These are phyloP conservation scores for Perizoma flavofasciatum DNA, from an alignment of 2,888 invertebrate species.

Conservation along the genomic window DNA sequence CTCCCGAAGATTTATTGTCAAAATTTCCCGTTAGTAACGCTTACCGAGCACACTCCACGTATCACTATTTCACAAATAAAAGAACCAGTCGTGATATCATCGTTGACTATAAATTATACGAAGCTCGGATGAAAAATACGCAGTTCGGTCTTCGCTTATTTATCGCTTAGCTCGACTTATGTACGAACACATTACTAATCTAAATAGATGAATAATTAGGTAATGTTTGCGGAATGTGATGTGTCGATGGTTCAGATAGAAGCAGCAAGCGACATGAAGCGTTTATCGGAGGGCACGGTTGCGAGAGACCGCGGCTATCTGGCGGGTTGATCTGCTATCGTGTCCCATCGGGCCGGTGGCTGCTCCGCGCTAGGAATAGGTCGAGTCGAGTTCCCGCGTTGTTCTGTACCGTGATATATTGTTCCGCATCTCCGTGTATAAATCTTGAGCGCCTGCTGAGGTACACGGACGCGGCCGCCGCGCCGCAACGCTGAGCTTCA, in stretches of 20 bases:
- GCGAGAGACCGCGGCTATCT: conserved; percentile 60
- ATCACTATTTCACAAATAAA: conserved; percentile 84
- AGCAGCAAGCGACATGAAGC: conserved; percentile 46
- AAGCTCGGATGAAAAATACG: conserved; percentile 80
- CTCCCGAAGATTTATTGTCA: conserved; percentile 80
- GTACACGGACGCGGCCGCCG: conserved; percentile 80
- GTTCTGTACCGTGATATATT: conserved; percentile 80
- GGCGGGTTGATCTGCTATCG: conserved; percentile 74
- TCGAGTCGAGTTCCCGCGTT: conserved; percentile 81
- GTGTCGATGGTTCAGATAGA: conserved; percentile 30
- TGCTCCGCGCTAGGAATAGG: conserved; percentile 78
- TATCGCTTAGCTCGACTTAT: conserved; percentile 72
- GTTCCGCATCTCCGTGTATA: conserved; percentile 81
- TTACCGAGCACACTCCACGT: conserved; percentile 81
- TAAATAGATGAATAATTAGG: conserved; percentile 59
- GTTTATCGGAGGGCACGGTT: conserved; percentile 55
- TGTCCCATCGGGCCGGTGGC: conserved; percentile 76
- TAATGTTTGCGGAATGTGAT: conserved; percentile 38
- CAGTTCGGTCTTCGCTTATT: conserved; percentile 77
- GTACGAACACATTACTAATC: conserved; percentile 73
- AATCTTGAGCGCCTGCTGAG: conserved; percentile 84
- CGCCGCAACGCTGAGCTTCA: conserved; percentile 76
- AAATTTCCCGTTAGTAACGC: conserved; percentile 84
- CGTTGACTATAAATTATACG: conserved; percentile 81
- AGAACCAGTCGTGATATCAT: conserved; percentile 83